Conservation (phyloP, 2,113 vertebrate species). For the Neofelis nebulosa region DNA sequence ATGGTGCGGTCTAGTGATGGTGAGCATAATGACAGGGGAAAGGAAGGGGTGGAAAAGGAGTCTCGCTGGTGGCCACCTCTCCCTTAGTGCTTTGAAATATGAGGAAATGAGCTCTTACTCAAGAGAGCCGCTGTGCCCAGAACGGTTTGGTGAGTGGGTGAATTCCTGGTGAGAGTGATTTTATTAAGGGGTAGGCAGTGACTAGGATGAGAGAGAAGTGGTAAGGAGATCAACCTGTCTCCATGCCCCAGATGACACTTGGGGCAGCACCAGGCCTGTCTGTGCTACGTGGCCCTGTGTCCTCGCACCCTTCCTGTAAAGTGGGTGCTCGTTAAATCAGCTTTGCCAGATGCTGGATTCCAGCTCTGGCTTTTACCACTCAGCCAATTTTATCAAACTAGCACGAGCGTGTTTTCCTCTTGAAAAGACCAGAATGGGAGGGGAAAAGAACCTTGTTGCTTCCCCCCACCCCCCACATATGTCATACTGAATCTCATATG, state of each 20-base stretch:
- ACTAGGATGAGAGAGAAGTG: neutral
- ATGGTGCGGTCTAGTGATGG: too few relatives aligned
- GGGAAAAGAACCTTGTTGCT: neutral
- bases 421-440: neutral
- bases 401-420: neutral
- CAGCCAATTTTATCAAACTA: neutral
- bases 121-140: neutral
- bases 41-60: neutral
- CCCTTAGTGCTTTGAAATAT: neutral
- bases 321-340: neutral
- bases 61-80: fast-evolving
- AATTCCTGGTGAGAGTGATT: neutral
- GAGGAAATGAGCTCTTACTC: neutral
- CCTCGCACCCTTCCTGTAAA: neutral
- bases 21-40: neutral
- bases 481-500: neutral
- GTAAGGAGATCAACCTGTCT: neutral
- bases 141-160: neutral
- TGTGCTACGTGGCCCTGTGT: fast-evolving
- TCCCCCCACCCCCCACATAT: neutral
- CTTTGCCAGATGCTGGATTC: neutral
- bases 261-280: neutral
- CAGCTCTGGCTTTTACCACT: neutral
- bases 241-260: neutral
- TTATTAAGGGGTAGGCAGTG: neutral